phyloP scores from a whole-genome alignment of 2,113 vertebrate species.

The Glaucidium brasilianum region DNA sequence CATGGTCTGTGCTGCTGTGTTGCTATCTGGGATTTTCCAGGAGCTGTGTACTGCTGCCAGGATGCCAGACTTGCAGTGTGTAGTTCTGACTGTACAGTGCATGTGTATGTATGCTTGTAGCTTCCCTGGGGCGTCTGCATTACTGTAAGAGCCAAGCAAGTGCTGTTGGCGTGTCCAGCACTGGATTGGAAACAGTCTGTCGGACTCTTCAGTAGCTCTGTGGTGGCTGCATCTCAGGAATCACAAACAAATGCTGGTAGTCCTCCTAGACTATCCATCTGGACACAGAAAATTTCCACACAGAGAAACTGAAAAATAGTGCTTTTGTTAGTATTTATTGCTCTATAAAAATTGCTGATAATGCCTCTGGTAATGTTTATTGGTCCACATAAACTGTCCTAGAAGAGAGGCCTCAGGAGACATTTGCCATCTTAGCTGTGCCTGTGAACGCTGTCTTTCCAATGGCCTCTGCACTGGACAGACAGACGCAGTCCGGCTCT shows the following conservation, averaged over 20 bases:
- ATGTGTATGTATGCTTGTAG: not conserved
- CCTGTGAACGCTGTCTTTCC: not conserved
- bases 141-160: not conserved
- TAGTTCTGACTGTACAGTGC: not conserved
- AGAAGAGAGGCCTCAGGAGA: not conserved
- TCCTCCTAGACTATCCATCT: not conserved
- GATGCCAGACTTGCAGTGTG: not conserved
- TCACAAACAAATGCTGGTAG: not conserved
- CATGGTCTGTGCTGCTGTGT: not conserved
- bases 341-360: not conserved
- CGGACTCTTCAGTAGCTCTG: not conserved
- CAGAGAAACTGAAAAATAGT: not conserved
- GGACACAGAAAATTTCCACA: not conserved
- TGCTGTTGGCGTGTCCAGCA: not conserved
- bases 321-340: not conserved
- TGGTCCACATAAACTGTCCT: not conserved
- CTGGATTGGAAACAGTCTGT: not conserved
- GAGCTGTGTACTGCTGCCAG: not conserved
- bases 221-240: not conserved
- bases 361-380: not conserved
- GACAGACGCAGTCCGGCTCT: not conserved
- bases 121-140: not conserved
- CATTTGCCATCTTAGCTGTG: not conserved
- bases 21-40: not conserved
- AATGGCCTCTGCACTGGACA: not conserved